Base-by-base conservation (phyloP, 2,797 vertebrate genomes). In the Enteromius unitaeniatus region DNA sequence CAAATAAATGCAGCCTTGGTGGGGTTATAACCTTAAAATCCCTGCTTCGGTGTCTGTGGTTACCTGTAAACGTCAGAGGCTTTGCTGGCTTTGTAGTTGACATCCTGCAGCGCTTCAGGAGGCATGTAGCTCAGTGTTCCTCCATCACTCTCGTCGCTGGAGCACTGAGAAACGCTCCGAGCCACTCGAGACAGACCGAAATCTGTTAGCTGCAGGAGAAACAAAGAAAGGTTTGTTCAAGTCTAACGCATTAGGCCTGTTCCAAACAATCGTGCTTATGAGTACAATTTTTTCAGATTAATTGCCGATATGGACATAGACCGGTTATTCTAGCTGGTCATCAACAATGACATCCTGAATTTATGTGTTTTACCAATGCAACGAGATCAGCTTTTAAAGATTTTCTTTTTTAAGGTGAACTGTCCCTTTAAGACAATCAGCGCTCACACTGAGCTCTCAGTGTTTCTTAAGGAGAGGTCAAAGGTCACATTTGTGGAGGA, bases 21-120 rank as follows among this genome's bases (percentile, higher is more conserved):
- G 28, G 3, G 23, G n/a, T 62, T 14, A 60, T 28, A 2, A 10
- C 64, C 1, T 10, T 9, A 19, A 4, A 9, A 17, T 2, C 49
- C 15, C 49, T 19, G 17, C 17, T 51, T 6, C 31, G 15, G 58
- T 31, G 4, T 14, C 19, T n/a, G 10, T 58, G 31, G 15, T 86
- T 89, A 95, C 95, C 94, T 95, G 92, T 95, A 95, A 55, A 94
- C 88, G n/a, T 95, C 95, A 0, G 89, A 93, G 58, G 94, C 91
- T 47, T 4, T 28, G 0, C 78, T 82, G 0, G 94, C 92, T 2
- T 19, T 84, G 87, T 93, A 95, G 0, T 69, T 58, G 1, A 58
- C 0, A 1, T 87, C 0, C 0, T 13, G 0, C 70, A 95, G 94
- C 0, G 95, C 93, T 85, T 95, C 95, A 0, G 95, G 95, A 0